Evolutionary conservation across 2,888 invertebrate genomes (phyloP).

Genomic region (Tetropium fuscum): DNA sequence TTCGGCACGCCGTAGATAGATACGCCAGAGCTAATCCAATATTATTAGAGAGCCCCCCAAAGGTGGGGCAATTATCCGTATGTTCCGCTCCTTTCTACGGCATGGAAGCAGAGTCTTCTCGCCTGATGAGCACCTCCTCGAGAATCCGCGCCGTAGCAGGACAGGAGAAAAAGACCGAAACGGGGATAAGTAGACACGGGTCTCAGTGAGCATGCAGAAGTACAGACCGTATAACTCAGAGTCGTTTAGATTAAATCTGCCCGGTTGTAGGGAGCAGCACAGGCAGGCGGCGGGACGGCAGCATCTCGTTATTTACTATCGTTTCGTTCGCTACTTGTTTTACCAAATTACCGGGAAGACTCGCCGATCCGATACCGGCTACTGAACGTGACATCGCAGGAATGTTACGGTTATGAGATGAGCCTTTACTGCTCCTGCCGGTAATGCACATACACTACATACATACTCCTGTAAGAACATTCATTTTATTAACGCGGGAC

Average conservation of each 20-base stretch:
- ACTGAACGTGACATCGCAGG: conserved; percentile 60
- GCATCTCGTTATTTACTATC: conserved; percentile 52
- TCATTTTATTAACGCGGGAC: too few species aligned
- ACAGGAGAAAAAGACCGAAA: conserved; percentile 15
- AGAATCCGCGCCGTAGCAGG: conserved; percentile 10
- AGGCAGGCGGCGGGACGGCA: conserved; percentile 37
- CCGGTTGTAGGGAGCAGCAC: conserved; percentile 16
- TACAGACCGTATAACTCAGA: conserved; percentile 62
- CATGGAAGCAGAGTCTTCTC: too few species aligned
- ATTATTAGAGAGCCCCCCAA: too few species aligned
- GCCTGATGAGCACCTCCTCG: too few species aligned
- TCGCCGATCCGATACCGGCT: conserved; percentile 57
- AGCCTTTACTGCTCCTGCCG: too few species aligned
- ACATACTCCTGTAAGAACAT: too few species aligned
- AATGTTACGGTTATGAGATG: conserved; percentile 36
- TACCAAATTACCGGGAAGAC: conserved; percentile 63
- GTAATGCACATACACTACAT: too few species aligned
- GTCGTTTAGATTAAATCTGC: conserved; percentile 63
- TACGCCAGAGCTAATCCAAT: too few species aligned
- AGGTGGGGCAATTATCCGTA: too few species aligned
- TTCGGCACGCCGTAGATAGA: too few species aligned
- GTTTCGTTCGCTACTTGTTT: conserved; percentile 64
- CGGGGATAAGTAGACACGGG: conserved; percentile 24
- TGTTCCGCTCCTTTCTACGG: too few species aligned
- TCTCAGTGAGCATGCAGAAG: conserved; percentile 52